Evolutionary conservation across 2,113 vertebrate genomes (phyloP), one percentile per base, ranked within the genome.

Genomic region (Spilogale gracilis): DNA sequence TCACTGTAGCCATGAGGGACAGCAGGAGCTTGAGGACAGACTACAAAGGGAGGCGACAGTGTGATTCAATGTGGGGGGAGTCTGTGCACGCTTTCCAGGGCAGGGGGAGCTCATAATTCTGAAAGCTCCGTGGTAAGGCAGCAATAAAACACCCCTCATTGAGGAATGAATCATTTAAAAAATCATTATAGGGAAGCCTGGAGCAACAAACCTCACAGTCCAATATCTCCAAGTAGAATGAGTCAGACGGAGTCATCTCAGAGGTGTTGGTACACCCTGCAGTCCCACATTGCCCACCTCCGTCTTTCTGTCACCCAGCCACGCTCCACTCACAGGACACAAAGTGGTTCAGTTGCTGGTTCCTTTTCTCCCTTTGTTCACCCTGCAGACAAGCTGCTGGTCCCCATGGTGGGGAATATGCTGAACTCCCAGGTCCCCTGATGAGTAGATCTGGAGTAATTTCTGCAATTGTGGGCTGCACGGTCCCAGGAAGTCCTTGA

Each of bases 111-210:
- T 50, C 61, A 79, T 20, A 50, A n/a, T 76, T 94, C 92, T 38
- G 45, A 88, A 96, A 96, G 91, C 81, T 89, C 71, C 81, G 25
- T 27, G 90, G 74, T 30, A 78, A 52, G 30, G 21, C 54, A 54
- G 60, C 56, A 82, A 67, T 78, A 91, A 93, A 65, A 91, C 43
- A 93, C 78, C 82, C 32, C 78, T 82, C 81, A 95, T 81, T 43
- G 90, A 91, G 30, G 60, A 96, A 82, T 93, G 86, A 82, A 73
- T 95, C 32, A 50, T 85, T 69, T 9, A 52, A 85, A 56, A 88
- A 76, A 91, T 48, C 96, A 93, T 81, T 91, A 95, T 1, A 3
- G 54, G 27, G 48, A 95, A 81, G 61, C 32, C 58, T 90, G 27
- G 60, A 80, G 61, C 76, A 58, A 58, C 23, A 76, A 52, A 67